Percentiles rank a stretch among this genome's conserved stretches.
phyloP scores from a whole-genome alignment of 2,888 invertebrate genomes.

The Oscheius sp. region DNA sequence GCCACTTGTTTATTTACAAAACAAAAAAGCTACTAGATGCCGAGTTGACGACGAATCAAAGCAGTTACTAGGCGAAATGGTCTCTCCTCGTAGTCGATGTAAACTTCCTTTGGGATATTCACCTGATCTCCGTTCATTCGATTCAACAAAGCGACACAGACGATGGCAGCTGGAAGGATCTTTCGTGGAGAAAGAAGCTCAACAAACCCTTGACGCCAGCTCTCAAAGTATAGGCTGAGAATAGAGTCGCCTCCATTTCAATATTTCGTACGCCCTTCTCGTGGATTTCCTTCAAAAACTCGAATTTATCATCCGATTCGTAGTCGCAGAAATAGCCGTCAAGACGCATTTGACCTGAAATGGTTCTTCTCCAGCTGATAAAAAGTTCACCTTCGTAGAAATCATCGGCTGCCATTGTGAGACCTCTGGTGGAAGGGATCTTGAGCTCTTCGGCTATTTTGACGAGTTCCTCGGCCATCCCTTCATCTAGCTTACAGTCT shows the following conservation, averaged over 20 bases:
- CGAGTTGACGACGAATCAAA: slow-evolving; percentile 48
- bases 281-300: slow-evolving; percentile 80
- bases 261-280: slow-evolving; percentile 86
- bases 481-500: slow-evolving; percentile 77
- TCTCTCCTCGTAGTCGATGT: slow-evolving; percentile 65
- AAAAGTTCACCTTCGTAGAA: slow-evolving; percentile 85
- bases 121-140: slow-evolving; percentile 89
- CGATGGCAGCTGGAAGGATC: slow-evolving; percentile 78
- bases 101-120: slow-evolving; percentile 52
- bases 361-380: not conserved
- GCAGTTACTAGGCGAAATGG: slow-evolving; percentile 63
- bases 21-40: too few relatives aligned
- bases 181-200: not conserved
- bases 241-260: slow-evolving; percentile 89
- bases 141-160: slow-evolving; percentile 90
- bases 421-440: slow-evolving; percentile 82
- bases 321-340: slow-evolving; percentile 97
- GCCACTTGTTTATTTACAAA: too few relatives aligned
- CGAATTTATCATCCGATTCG: slow-evolving; percentile 85
- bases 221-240: slow-evolving; percentile 90
- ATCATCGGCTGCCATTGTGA: slow-evolving; percentile 94
- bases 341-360: slow-evolving; percentile 87
- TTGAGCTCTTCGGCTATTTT: slow-evolving; percentile 74
- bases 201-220: slow-evolving; percentile 74
- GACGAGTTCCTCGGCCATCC: slow-evolving; percentile 82